A percentile compares a stretch with the other conserved stretches of the same genome.
phyloP scores from a whole-genome alignment of 2,797 vertebrate genomes.

The Periophthalmus magnuspinnatus region DNA sequence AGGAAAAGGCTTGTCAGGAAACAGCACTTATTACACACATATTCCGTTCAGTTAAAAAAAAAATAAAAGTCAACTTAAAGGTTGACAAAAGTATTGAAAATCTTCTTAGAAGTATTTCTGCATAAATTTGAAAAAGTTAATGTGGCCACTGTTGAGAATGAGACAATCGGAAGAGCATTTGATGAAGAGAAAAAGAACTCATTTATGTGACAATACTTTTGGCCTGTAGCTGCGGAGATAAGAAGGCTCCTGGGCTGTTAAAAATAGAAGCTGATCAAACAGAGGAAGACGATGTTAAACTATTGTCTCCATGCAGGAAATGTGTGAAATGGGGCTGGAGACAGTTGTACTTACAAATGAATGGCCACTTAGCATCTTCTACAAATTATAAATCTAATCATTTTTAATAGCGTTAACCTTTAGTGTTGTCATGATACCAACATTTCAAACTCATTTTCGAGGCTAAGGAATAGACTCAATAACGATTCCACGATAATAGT shows the following conservation, averaged over 20 bases:
- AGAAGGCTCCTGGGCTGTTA: slow-evolving; percentile 31
- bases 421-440: slow-evolving; percentile 1
- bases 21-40: slow-evolving; percentile 56
- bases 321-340: not conserved
- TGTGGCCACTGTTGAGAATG: slow-evolving; percentile 22
- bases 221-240: slow-evolving; percentile 22
- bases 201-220: slow-evolving; percentile 22
- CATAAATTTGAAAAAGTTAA: slow-evolving; percentile 15
- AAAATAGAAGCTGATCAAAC: slow-evolving; percentile 51
- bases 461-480: too few species aligned
- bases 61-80: too few species aligned
- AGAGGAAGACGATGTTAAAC: slow-evolving; percentile 36
- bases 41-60: slow-evolving; percentile 18
- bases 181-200: slow-evolving; percentile 42
- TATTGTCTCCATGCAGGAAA: not conserved
- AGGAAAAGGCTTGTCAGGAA: slow-evolving; percentile 75
- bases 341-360: not conserved
- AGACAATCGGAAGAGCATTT: slow-evolving; percentile 18
- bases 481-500: too few species aligned
- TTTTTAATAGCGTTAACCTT: not conserved
- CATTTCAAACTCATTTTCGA: too few species aligned
- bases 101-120: not conserved
- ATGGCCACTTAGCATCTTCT: not conserved
- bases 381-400: not conserved
- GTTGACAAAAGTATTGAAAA: too few species aligned